A percentile compares a stretch with the other conserved stretches of the same genome.
Conservation (phyloP, 2,888 invertebrate species). For the Pandemis corylana region DNA sequence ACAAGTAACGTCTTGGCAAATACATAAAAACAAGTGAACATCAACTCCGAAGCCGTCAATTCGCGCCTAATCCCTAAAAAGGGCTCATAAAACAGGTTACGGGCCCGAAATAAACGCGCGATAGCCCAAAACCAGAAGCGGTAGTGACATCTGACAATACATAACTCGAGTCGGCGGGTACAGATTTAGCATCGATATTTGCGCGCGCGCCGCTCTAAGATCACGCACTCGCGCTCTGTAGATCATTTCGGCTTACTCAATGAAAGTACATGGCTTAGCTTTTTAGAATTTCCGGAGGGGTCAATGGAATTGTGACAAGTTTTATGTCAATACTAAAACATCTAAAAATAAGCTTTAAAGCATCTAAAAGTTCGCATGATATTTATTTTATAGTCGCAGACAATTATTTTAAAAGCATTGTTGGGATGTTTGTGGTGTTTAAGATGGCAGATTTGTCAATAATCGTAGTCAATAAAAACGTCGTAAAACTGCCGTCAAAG, state of each 20-base stretch:
- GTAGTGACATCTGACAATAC: conserved; percentile 76
- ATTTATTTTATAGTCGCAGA: neutral
- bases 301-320: conserved; percentile 14
- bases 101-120: conserved; percentile 35
- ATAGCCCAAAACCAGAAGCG: conserved; percentile 67
- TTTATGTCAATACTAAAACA: neutral
- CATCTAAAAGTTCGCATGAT: neutral
- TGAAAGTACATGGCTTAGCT: conserved; percentile 26
- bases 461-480: neutral
- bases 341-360: neutral
- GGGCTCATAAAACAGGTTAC: conserved; percentile 39
- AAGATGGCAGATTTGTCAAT: neutral
- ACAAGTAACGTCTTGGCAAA: neutral
- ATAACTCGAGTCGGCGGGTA: conserved; percentile 66
- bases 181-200: conserved; percentile 77
- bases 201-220: conserved; percentile 64
- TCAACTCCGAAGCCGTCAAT: conserved; percentile 13
- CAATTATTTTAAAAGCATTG: neutral
- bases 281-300: conserved; percentile 10
- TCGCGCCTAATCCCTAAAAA: conserved; percentile 34
- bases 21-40: neutral
- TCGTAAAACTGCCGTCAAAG: neutral
- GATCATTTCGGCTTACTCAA: conserved; percentile 41
- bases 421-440: neutral
- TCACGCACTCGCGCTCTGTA: conserved; percentile 58